Evolutionary conservation across 2,888 invertebrate species (phyloP).

Genomic region (Scaptodrosophila latifasciaeformis): DNA sequence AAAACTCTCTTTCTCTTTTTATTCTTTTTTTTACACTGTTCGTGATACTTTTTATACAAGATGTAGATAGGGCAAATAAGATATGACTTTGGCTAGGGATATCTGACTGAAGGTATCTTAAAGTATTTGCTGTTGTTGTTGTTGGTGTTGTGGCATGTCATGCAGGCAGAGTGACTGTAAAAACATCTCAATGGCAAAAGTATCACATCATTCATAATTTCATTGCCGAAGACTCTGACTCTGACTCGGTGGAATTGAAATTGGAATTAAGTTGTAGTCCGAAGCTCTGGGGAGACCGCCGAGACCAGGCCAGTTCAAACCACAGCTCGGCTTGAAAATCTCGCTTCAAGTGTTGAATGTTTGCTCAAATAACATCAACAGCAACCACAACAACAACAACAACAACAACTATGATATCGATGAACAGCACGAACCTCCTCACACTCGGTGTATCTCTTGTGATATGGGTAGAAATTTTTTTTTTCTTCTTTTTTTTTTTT

Average conservation of each 20-base stretch:
- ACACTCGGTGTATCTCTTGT: constrained; percentile 38
- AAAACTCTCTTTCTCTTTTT: constrained; percentile 11
- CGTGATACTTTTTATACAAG: constrained; percentile 51
- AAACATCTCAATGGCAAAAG: constrained; percentile 68
- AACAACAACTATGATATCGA: constrained; percentile 22
- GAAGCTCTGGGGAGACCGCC: too few relatives aligned
- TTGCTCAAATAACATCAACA: constrained; percentile 66
- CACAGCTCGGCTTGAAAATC: constrained; percentile 62
- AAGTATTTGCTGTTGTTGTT: too few relatives aligned
- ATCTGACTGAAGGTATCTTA: background rate
- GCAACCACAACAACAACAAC: constrained; percentile 22
- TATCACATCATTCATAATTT: constrained; percentile 71
- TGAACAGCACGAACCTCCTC: constrained; percentile 44
- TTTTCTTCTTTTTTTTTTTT: too few relatives aligned
- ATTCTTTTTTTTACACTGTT: constrained; percentile 2
- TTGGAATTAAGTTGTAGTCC: constrained; percentile 62
- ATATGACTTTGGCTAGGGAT: constrained; percentile 29
- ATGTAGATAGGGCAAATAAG: constrained; percentile 65
- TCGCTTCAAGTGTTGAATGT: constrained; percentile 67
- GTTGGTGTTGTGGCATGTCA: constrained; percentile 57
- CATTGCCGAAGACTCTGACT: constrained; percentile 41
- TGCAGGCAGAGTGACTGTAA: constrained; percentile 67
- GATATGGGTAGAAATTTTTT: constrained; percentile 32
- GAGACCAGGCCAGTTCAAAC: too few relatives aligned
- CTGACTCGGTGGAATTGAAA: constrained; percentile 18